These are phyloP conservation scores for Tachycineta bicolor DNA, from an alignment of 2,113 vertebrate genomes.

Conservation along the genomic window DNA sequence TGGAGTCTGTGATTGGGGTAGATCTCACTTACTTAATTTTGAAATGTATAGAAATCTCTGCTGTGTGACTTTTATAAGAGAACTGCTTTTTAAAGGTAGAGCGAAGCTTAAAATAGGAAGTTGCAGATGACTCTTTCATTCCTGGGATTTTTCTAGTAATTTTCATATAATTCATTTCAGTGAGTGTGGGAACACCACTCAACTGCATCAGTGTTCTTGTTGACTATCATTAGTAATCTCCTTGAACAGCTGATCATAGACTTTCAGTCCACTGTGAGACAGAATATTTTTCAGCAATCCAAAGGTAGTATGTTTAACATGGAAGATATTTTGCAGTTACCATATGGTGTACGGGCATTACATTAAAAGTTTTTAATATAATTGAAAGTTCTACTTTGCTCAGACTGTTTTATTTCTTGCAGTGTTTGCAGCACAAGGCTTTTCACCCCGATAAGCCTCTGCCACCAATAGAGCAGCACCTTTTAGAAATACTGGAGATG, in stretches of 20 bases:
- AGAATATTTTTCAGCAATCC: not conserved
- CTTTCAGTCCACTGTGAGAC: not conserved
- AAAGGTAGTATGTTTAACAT: not conserved
- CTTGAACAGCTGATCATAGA: not conserved
- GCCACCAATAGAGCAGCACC: slow-evolving; percentile 82
- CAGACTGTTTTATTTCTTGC: slow-evolving; percentile 8
- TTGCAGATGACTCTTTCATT: not conserved
- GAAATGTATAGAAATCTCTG: not conserved
- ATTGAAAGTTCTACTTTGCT: not conserved
- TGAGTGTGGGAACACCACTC: not conserved
- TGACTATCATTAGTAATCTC: not conserved
- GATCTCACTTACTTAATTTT: not conserved
- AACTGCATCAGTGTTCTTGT: not conserved
- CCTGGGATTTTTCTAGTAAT: not conserved
- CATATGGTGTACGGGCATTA: not conserved
- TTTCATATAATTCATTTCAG: not conserved
- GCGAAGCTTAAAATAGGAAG: not conserved
- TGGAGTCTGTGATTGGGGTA: not conserved
- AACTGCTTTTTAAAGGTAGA: not conserved
- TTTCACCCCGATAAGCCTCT: slow-evolving; percentile 82
- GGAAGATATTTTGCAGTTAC: not conserved
- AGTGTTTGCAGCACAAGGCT: slow-evolving; percentile 93
- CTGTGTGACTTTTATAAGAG: not conserved
- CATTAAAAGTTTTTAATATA: not conserved
- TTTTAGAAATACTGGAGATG: slow-evolving; percentile 80